These are phyloP conservation scores for Accipiter virgatus DNA, from an alignment of 2,113 vertebrate species.

Conservation along the genomic window DNA sequence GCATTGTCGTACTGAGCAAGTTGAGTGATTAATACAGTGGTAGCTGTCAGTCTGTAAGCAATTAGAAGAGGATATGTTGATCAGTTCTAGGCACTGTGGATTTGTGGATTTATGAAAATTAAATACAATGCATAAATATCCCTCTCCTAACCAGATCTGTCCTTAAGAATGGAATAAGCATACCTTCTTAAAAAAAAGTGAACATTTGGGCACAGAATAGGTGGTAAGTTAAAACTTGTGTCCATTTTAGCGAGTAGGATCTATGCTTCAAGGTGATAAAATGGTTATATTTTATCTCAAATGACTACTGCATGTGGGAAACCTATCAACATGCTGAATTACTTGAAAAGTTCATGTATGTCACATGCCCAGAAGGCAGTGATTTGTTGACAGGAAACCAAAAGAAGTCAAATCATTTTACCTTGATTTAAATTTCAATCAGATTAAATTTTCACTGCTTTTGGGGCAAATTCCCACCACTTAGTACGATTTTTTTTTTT, in stretches of 20 bases:
- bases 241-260: neutral
- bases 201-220: neutral
- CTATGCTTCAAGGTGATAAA: neutral
- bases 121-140: neutral
- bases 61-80: neutral
- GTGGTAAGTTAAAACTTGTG: neutral
- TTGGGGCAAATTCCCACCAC: neutral
- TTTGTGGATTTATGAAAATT: neutral
- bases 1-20: neutral
- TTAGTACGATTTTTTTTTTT: neutral
- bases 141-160: neutral
- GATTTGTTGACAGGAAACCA: constrained; percentile 1
- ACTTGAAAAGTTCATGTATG: neutral
- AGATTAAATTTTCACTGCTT: neutral
- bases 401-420: constrained; percentile 1
- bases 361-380: constrained; percentile 8
- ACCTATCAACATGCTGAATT: neutral
- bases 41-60: neutral
- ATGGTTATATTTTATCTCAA: neutral
- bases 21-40: neutral
- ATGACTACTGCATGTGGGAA: neutral
- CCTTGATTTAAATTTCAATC: constrained; percentile 12
- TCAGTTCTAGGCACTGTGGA: neutral
- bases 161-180: neutral
- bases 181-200: neutral